phyloP scores from a whole-genome alignment of 1,140 invertebrate species.

The Bombus pyrosoma region DNA sequence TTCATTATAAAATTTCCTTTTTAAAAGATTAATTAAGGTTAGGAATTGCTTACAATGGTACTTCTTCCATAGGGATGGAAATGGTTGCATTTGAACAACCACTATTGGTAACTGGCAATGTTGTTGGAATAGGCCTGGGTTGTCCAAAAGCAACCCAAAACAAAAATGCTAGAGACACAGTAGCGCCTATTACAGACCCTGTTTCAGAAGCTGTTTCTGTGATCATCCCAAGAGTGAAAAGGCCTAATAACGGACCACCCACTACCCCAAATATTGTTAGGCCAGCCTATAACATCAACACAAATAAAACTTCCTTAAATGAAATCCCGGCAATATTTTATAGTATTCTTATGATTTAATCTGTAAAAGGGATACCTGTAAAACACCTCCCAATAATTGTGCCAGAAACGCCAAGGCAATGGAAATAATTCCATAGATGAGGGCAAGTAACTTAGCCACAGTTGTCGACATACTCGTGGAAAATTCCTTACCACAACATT shows the following conservation, averaged over 20 bases:
- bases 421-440: slow-evolving; percentile 87
- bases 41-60: background rate
- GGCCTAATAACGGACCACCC: slow-evolving; percentile 89
- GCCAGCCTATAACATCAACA: slow-evolving; percentile 83
- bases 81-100: slow-evolving; percentile 53
- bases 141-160: slow-evolving; percentile 94
- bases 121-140: slow-evolving; percentile 84
- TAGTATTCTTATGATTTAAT: background rate
- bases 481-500: slow-evolving; percentile 62
- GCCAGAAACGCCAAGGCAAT: slow-evolving; percentile 89
- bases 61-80: background rate
- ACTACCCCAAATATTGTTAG: slow-evolving; percentile 91
- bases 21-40: background rate
- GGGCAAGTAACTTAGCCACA: slow-evolving; percentile 85
- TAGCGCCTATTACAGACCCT: slow-evolving; percentile 87
- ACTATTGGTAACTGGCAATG: slow-evolving; percentile 56
- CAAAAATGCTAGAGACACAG: slow-evolving; percentile 86
- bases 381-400: slow-evolving; percentile 87
- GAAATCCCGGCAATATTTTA: background rate
- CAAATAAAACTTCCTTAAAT: background rate
- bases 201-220: slow-evolving; percentile 85
- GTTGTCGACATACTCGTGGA: slow-evolving; percentile 73
- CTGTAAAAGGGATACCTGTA: slow-evolving; percentile 74
- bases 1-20: background rate
- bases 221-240: slow-evolving; percentile 92